Evolutionary conservation across 2,797 vertebrate species (phyloP).

Genomic region (Thamnophis elegans): DNA sequence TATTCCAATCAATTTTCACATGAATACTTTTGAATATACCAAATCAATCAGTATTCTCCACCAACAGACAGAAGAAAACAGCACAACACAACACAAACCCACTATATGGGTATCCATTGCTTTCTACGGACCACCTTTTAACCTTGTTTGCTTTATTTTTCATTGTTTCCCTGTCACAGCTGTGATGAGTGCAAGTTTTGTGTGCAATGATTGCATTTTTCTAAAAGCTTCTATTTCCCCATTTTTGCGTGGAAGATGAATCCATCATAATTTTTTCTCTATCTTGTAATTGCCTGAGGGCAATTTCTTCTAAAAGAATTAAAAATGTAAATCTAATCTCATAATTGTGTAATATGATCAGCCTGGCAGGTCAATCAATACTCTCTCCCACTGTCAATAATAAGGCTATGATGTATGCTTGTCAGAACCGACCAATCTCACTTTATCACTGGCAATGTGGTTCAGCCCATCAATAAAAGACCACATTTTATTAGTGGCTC

Average conservation of each 20-base stretch:
- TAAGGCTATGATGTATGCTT: constrained; percentile 66
- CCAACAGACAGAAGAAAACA: background rate
- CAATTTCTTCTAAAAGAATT: constrained; percentile 85
- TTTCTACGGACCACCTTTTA: constrained; percentile 33
- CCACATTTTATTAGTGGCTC: constrained; percentile 71
- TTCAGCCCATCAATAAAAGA: constrained; percentile 67
- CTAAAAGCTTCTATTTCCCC: constrained; percentile 67
- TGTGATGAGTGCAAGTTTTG: constrained; percentile 52
- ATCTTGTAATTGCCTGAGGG: constrained; percentile 69
- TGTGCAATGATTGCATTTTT: constrained; percentile 58
- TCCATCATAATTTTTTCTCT: constrained; percentile 69
- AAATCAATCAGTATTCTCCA: background rate
- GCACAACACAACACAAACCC: background rate
- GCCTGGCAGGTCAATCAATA: constrained; percentile 89
- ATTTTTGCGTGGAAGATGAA: constrained; percentile 60
- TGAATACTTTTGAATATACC: background rate
- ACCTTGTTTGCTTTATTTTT: constrained; percentile 29
- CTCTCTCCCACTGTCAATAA: constrained; percentile 73
- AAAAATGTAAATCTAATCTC: constrained; percentile 97
- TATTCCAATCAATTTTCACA: background rate
- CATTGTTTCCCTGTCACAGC: constrained; percentile 56
- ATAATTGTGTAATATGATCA: constrained; percentile 88
- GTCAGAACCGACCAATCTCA: constrained; percentile 76
- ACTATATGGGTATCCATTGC: background rate
- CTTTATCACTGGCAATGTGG: constrained; percentile 79